These are phyloP conservation scores for Cacatua alba DNA, from an alignment of 2,113 vertebrate species.

Conservation along the genomic window DNA sequence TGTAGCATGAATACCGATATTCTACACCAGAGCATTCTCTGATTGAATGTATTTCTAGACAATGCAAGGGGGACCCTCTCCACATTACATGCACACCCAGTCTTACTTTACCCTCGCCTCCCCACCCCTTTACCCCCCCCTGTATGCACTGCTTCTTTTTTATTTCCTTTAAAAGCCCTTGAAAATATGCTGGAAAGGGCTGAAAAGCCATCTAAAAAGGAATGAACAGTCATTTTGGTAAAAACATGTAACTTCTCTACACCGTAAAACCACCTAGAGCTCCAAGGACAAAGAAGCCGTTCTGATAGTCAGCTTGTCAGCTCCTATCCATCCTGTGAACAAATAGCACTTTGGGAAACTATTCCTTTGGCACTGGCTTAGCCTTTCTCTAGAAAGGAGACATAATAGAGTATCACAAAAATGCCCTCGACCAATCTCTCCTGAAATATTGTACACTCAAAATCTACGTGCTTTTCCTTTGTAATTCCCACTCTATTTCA, in stretches of 20 bases:
- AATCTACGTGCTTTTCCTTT: slow-evolving; percentile 32
- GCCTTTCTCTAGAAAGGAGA: slow-evolving; percentile 17
- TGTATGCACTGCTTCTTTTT: background rate
- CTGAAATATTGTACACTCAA: slow-evolving; percentile 39
- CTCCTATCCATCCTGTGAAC: slow-evolving; percentile 45
- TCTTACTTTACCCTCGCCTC: background rate
- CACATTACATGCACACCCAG: rapidly evolving
- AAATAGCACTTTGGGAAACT: slow-evolving; percentile 42
- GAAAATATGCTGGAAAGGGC: background rate
- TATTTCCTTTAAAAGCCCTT: background rate
- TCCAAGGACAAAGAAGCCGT: slow-evolving; percentile 63
- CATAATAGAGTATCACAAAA: slow-evolving; percentile 50
- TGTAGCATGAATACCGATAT: background rate
- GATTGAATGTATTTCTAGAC: background rate
- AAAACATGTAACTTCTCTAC: background rate
- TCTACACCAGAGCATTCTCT: background rate
- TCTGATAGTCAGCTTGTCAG: slow-evolving; percentile 57
- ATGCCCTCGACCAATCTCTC: slow-evolving; percentile 8
- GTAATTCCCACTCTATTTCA: background rate
- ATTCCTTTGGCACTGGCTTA: slow-evolving; percentile 29
- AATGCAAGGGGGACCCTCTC: background rate
- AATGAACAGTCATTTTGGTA: slow-evolving; percentile 41
- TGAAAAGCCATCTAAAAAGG: slow-evolving; percentile 33
- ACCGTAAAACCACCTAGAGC: slow-evolving; percentile 47
- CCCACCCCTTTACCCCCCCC: background rate